phyloP scores from a whole-genome alignment of 2,888 invertebrate species.

The Ganaspis brasiliensis region DNA sequence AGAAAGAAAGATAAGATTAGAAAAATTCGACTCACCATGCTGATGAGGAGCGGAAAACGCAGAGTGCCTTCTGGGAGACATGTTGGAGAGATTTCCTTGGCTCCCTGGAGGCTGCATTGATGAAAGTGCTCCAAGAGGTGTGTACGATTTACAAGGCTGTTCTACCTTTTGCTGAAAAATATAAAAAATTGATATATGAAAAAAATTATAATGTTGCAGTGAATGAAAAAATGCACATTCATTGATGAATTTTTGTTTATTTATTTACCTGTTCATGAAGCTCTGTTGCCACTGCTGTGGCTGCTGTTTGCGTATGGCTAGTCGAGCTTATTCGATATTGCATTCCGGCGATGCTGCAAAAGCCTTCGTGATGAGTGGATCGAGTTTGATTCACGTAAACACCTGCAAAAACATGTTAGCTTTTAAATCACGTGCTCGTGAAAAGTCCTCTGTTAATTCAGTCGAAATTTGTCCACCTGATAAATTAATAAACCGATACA shows the following conservation, averaged over 20 bases:
- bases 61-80: slow-evolving; percentile 79
- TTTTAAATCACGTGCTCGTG: neutral
- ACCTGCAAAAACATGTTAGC: slow-evolving; percentile 74
- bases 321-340: slow-evolving; percentile 94
- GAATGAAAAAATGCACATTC: neutral
- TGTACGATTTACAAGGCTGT: slow-evolving; percentile 86
- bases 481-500: neutral
- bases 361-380: slow-evolving; percentile 90
- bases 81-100: slow-evolving; percentile 77
- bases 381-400: slow-evolving; percentile 90
- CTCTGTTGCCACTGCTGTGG: slow-evolving; percentile 88
- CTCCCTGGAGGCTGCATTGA: slow-evolving; percentile 93
- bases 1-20: neutral
- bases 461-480: neutral
- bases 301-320: slow-evolving; percentile 92
- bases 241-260: neutral
- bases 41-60: slow-evolving; percentile 83
- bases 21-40: slow-evolving; percentile 81
- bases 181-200: slow-evolving; percentile 14
- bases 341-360: slow-evolving; percentile 92
- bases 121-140: slow-evolving; percentile 91
- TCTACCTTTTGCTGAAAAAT: slow-evolving; percentile 73
- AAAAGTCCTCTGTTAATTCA: neutral
- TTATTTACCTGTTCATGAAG: slow-evolving; percentile 78
- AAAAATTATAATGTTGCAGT: neutral